Percentiles rank a stretch among this genome's conserved stretches.
phyloP scores from a whole-genome alignment of 1,140 invertebrate genomes.

The Hormaphis cornu region DNA sequence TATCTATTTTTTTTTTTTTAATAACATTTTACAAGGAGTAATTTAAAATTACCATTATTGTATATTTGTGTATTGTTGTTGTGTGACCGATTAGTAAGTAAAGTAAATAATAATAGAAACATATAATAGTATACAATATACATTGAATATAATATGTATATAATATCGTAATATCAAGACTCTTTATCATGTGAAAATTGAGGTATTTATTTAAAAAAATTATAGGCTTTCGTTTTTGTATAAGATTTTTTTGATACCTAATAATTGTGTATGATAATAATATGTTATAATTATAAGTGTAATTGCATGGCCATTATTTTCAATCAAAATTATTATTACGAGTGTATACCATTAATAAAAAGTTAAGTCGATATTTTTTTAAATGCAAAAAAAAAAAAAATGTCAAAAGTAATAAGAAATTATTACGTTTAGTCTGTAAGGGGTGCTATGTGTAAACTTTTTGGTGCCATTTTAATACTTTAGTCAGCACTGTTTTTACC shows the following conservation, averaged over 20 bases:
- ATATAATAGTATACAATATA: constrained; percentile 9
- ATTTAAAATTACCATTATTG: constrained; percentile 5
- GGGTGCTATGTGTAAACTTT: constrained; percentile 30
- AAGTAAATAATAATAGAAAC: background rate
- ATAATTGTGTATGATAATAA: constrained; percentile 23
- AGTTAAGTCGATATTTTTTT: constrained; percentile 15
- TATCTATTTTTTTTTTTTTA: constrained; percentile 12
- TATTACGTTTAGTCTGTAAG: constrained; percentile 17
- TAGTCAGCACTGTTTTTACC: constrained; percentile 25
- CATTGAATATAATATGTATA: constrained; percentile 2
- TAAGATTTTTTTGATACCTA: constrained; percentile 30
- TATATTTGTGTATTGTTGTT: constrained; percentile 11
- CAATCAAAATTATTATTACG: constrained; percentile 4
- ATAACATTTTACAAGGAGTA: constrained; percentile 19
- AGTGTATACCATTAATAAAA: constrained; percentile 7
- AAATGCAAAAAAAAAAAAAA: constrained; percentile 7
- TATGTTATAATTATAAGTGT: constrained; percentile 10
- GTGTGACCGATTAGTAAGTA: constrained; percentile 5
- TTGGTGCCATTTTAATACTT: constrained; percentile 31
- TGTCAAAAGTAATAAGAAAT: constrained; percentile 1
- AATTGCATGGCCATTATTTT: constrained; percentile 24
- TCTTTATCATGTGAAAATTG: background rate
- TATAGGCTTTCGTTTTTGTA: constrained; percentile 9
- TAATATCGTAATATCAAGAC: too few relatives aligned
- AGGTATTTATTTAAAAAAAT: constrained; percentile 7